Evolutionary conservation across 1,140 invertebrate genomes (phyloP).

Genomic region (Platyura marginata): DNA sequence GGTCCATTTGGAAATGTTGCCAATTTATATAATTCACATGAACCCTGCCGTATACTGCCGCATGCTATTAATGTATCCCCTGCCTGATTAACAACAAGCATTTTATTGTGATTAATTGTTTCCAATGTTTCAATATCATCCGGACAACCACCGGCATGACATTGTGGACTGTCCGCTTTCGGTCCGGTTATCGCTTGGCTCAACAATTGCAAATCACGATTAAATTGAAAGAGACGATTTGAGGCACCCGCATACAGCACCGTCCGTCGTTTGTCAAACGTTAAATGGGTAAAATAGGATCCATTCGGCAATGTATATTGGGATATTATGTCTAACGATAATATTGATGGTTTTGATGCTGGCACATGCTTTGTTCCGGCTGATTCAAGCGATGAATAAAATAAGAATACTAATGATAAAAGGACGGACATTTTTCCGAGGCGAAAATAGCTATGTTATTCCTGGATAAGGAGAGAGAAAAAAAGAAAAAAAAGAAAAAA

Average conservation of each 20-base stretch:
- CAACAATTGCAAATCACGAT: conserved; percentile 48
- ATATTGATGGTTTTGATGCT: background rate
- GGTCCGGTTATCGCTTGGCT: conserved; percentile 50
- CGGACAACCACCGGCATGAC: conserved; percentile 66
- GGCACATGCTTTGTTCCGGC: background rate
- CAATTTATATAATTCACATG: conserved; percentile 71
- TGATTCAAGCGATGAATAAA: background rate
- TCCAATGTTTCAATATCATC: conserved; percentile 41
- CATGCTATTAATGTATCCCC: conserved; percentile 68
- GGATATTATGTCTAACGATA: background rate
- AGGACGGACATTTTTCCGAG: background rate
- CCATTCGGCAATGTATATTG: conserved; percentile 1
- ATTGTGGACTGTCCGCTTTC: conserved; percentile 65
- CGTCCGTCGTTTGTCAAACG: conserved; percentile 31
- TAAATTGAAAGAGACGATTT: conserved; percentile 68
- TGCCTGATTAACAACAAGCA: conserved; percentile 71
- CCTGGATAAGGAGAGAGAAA: too few relatives aligned
- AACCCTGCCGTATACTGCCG: conserved; percentile 71
- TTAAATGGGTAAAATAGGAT: conserved; percentile 30
- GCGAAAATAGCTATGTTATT: background rate
- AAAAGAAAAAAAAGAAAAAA: too few relatives aligned
- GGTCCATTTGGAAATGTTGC: conserved; percentile 54
- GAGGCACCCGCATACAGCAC: conserved; percentile 61
- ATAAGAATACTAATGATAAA: background rate
- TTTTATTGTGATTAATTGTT: conserved; percentile 81